Conservation (phyloP, 2,797 vertebrate species). For the Caiman crocodilus region DNA sequence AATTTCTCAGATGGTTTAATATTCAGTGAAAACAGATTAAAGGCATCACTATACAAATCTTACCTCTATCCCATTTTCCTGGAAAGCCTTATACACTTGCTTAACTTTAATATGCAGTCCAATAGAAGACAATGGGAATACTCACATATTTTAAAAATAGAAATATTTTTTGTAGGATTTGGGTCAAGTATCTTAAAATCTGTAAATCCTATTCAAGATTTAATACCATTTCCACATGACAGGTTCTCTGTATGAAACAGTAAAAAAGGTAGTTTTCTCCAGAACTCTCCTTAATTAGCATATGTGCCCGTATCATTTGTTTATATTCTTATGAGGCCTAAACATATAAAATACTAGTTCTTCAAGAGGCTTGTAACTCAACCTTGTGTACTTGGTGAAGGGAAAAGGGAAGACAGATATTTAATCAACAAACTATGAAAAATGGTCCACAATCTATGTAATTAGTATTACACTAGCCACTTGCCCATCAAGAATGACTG, state of each 20-base stretch:
- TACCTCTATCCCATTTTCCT: background rate
- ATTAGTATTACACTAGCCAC: conserved; percentile 1
- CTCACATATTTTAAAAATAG: background rate
- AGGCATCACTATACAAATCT: background rate
- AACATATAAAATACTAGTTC: conserved; percentile 48
- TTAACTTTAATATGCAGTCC: background rate
- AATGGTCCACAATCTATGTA: background rate
- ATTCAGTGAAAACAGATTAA: background rate
- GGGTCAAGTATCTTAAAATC: background rate
- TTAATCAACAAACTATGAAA: conserved; percentile 3
- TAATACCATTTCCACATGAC: background rate
- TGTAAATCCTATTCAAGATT: background rate
- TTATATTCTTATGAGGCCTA: conserved; percentile 16
- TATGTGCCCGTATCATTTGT: conserved; percentile 9
- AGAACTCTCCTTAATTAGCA: background rate
- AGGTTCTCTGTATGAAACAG: background rate
- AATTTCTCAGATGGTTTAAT: background rate
- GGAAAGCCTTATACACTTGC: background rate
- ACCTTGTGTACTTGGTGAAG: background rate
- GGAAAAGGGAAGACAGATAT: background rate
- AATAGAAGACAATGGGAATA: fast-evolving
- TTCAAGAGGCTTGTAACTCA: conserved; percentile 33
- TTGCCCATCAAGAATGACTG: too few species aligned
- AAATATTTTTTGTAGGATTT: background rate
- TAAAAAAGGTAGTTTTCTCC: background rate